Evolutionary conservation across 1,140 invertebrate genomes (phyloP), one percentile per base, ranked within the genome.

Genomic region (Phortica variegata): DNA sequence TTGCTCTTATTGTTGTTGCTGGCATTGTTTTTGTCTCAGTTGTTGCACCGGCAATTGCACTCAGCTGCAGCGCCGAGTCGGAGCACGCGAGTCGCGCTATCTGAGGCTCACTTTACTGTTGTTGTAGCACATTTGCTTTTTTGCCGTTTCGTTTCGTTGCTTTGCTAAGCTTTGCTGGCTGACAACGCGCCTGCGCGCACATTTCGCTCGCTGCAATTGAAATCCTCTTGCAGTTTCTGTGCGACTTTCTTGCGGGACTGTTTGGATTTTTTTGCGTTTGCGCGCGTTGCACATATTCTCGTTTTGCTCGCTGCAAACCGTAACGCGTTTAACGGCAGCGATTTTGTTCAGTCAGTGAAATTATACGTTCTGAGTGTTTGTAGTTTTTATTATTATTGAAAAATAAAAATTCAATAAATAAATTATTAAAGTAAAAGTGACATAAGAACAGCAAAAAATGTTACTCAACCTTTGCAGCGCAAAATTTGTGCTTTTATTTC

Each of bases 211-310:
- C 58, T 68, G 63, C 63, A 68, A 63, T 68, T 68, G 68, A 54
- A 49, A 65, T 69, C 61, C 69, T 65, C 69, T 68, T 73, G 69
- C 69, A 73, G 69, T 73, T 73, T 72, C 63, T 69, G 61, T 69
- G 70, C 69, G 69, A 65, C 69, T 73, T 73, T 73, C 69, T 73
- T 72, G 69, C 69, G 69, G 69, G 69, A 73, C 61, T 73, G 69
- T 73, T 73, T 69, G 42, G n/a, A 65, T 54, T 54, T 63, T 59
- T 59, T 69, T 65, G 68, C 68, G 54, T 54, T 57, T 56, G 58
- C 60, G 68, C 60, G 57, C 52, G 49, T 65, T 56, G 56, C 59
- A 38, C 63, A 63, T 66, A 63, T 57, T 61, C 58, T 59, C 53
- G 63, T 58, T 65, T 65, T 32, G 32, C 43, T 43, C 43, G 51